Evolutionary conservation across 2,113 vertebrate species (phyloP).

Genomic region (Perognathus longimembris): DNA sequence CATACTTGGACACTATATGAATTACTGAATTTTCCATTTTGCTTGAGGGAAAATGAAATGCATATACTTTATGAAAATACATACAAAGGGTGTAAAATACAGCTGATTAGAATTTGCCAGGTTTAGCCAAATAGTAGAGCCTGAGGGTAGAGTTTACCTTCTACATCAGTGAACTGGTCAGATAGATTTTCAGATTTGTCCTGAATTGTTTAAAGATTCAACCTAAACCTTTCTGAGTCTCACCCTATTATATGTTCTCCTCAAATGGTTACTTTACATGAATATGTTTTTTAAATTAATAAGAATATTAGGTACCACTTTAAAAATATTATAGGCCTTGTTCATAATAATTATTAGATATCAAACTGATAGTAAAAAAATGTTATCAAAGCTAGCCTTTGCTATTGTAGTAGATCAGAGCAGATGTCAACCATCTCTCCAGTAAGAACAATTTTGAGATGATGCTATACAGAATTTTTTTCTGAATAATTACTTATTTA

Average conservation of each 20-base stretch:
- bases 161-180: not conserved
- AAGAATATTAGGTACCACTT: not conserved
- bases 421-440: not conserved
- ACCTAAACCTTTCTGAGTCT: not conserved
- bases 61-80: not conserved
- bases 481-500: too few relatives aligned
- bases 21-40: constrained; percentile 40
- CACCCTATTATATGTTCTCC: not conserved
- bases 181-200: not conserved
- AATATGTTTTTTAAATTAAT: constrained; percentile 45
- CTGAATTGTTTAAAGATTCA: not conserved
- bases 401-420: not conserved
- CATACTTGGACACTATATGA: not conserved
- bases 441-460: not conserved
- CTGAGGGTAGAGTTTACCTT: not conserved
- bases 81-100: not conserved
- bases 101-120: not conserved
- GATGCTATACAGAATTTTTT: not conserved
- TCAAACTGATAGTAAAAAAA: constrained; percentile 28
- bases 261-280: not conserved
- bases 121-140: not conserved
- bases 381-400: constrained; percentile 30
- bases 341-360: not conserved
- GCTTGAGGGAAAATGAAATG: constrained; percentile 2
- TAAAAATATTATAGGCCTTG: not conserved